phyloP scores from a whole-genome alignment of 2,888 invertebrate species.

The Leptodirus hochenwartii region DNA sequence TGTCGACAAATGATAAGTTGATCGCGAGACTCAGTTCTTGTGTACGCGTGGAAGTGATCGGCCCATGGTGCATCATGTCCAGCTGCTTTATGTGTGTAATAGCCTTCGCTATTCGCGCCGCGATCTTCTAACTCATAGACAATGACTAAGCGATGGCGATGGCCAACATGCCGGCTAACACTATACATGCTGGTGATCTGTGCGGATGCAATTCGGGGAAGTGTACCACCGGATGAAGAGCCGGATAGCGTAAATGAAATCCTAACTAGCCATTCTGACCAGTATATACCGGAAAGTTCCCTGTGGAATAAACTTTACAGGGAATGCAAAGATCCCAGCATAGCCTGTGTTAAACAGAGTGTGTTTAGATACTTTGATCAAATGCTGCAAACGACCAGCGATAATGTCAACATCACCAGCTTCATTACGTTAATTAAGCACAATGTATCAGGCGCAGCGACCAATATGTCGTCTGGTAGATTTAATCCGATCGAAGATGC shows the following conservation, averaged over 20 bases:
- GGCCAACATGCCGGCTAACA: neutral
- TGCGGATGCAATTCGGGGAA: no score
- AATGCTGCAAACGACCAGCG: conserved; percentile 32
- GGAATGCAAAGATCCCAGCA: conserved; percentile 47
- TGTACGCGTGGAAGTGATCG: conserved; percentile 21
- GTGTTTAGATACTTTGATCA: conserved; percentile 54
- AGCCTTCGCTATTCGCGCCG: neutral
- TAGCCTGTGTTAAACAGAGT: conserved; percentile 60
- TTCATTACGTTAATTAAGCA: conserved; percentile 31
- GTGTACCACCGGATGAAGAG: no score
- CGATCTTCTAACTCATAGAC: no score
- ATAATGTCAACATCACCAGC: conserved; percentile 28
- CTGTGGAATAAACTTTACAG: conserved; percentile 57
- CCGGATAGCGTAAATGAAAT: no score
- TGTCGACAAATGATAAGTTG: conserved; percentile 25
- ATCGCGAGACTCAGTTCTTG: conserved; percentile 16
- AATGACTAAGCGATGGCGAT: no score
- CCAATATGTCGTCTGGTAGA: conserved; percentile 21
- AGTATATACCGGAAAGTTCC: no score
- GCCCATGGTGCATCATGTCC: no score
- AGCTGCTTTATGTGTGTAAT: no score
- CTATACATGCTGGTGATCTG: no score
- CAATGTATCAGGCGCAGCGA: conserved; percentile 11
- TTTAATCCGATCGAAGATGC: conserved; percentile 52
- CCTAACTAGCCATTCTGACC: no score